Base-by-base conservation (phyloP, 2,797 vertebrate genomes). In the Microcaecilia unicolor region DNA sequence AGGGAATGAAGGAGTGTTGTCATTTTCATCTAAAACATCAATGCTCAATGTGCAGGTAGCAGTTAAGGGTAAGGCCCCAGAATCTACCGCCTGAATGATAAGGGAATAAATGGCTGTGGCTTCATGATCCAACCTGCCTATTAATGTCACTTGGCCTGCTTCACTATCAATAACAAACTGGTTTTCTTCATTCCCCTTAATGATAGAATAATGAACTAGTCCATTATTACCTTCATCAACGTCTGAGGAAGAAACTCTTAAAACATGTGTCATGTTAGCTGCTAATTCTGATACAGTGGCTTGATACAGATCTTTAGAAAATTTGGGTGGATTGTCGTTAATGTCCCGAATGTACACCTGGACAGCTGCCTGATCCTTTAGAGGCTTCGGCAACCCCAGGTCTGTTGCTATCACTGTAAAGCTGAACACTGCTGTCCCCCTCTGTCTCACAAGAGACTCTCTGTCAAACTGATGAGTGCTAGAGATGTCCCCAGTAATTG, bases 281-380 rank as follows among this genome's bases (percentile, higher is more conserved):
- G 94, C 96, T 0, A 76, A 67, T 72, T 99, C 96, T 0, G 94
- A 96, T 58, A 99, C 70, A 6, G 91, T 92, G 34, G 94, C 96
- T 78, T 93, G 94, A 68, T 98, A 99, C 44, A 93, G 81, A 73
- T 97, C 92, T 74, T 93, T 97, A 27, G 91, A 68, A 78, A 98
- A 99, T 37, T 91, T 95, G 12, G 96, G 96, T 3, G 80, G 44
- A 17, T 98, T 97, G 69, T 99, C 96, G 34, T 99, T 98, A 45
- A 96, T 91, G 64, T 99, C 96, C 56, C 85, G 88, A 64, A 98
- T 76, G 50, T 93, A 93, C 51, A 99, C 87, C 25, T 98, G 95
- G 15, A 98, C 90, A 26, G 89, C 92, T 33, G 95, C 96, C 73
- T 95, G 93, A 69, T 98, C 96, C 62, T 80, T 88, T 34, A 98